These are phyloP conservation scores for Aphrophora alni DNA, from an alignment of 2,888 invertebrate species.

Conservation along the genomic window DNA sequence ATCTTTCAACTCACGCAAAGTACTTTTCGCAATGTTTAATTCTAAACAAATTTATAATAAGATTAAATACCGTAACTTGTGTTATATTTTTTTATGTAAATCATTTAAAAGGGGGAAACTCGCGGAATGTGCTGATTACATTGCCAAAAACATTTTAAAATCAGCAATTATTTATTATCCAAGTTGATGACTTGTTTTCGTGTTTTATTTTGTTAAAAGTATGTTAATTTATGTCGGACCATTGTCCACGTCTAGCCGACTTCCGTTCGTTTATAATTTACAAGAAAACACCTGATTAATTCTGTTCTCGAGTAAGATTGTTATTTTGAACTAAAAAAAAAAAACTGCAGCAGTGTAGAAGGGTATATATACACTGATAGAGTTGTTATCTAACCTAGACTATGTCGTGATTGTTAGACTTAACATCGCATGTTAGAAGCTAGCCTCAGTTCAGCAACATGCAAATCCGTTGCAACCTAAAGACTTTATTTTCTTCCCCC, in stretches of 20 bases:
- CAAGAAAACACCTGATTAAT: background rate
- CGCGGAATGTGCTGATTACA: too few relatives aligned
- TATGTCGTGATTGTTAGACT: background rate
- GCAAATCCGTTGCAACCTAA: conserved; percentile 7
- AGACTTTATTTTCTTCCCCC: conserved; percentile 4
- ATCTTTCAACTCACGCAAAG: background rate
- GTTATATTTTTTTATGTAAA: background rate
- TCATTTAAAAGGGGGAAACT: background rate
- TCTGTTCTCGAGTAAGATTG: background rate
- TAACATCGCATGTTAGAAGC: background rate
- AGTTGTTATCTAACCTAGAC: conserved; percentile 2
- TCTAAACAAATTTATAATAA: background rate
- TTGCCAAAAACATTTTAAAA: too few relatives aligned
- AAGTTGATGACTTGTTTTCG: background rate
- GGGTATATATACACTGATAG: background rate
- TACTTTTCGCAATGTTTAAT: background rate
- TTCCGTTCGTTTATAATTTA: background rate
- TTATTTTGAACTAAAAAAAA: background rate
- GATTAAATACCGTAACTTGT: background rate
- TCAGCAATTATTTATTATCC: background rate
- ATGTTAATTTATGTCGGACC: background rate
- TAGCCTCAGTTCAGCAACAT: background rate
- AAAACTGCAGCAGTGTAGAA: too few relatives aligned
- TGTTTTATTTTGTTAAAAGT: background rate
- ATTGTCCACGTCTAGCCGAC: background rate